Evolutionary conservation across 1,140 invertebrate species (phyloP).

Genomic region (Drosophila tsacasi): DNA sequence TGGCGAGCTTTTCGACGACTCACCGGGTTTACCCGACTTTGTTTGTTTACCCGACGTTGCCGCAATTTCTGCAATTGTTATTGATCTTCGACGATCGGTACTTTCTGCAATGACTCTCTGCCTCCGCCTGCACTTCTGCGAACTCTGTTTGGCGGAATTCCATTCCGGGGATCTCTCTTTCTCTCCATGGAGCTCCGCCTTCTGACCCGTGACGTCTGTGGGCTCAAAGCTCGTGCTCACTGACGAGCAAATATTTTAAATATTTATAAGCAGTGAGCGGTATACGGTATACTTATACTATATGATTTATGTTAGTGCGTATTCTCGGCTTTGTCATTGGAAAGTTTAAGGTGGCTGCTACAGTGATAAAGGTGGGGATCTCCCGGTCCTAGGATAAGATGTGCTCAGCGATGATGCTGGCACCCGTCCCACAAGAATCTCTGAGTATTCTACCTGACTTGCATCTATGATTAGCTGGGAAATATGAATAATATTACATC

Average conservation of each 20-base stretch:
- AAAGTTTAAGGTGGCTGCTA: constrained; percentile 18
- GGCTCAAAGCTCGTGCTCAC: constrained; percentile 13
- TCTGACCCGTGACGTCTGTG: constrained; percentile 13
- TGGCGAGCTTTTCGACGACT: constrained; percentile 1
- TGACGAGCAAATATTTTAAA: constrained; percentile 42
- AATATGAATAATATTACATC: constrained; percentile 1
- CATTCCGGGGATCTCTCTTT: constrained; percentile 27
- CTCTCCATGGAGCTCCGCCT: not conserved
- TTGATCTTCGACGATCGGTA: constrained; percentile 29
- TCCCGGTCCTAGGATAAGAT: constrained; percentile 24
- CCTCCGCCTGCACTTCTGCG: constrained; percentile 18
- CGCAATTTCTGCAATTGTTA: constrained; percentile 38
- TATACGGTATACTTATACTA: not conserved
- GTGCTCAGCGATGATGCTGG: constrained; percentile 5
- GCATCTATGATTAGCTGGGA: constrained; percentile 4
- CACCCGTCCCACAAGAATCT: constrained; percentile 13
- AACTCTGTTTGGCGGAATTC: constrained; percentile 34
- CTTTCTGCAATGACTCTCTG: constrained; percentile 16
- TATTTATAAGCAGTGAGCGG: constrained; percentile 16
- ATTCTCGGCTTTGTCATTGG: constrained; percentile 33
- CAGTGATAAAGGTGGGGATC: constrained; percentile 16
- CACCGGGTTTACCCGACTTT: constrained; percentile 52
- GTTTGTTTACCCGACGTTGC: constrained; percentile 49
- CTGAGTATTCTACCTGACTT: not conserved
- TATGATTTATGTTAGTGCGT: constrained; percentile 31